phyloP scores from a whole-genome alignment of 2,113 vertebrate species.

The Pterocles orientalis region DNA sequence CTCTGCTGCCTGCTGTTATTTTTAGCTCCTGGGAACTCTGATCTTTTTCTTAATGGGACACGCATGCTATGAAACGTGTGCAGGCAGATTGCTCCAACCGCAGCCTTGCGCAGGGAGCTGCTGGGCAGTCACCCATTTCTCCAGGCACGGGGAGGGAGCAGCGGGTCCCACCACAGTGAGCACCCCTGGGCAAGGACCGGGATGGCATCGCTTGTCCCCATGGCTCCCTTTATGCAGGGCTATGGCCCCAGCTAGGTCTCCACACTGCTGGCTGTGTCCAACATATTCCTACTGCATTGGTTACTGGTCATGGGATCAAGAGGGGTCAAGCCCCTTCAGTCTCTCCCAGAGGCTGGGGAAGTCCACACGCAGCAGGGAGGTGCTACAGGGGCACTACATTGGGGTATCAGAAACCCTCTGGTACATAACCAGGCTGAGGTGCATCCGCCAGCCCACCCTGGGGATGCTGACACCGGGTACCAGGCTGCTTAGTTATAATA shows the following conservation, averaged over 20 bases:
- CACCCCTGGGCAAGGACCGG: not conserved
- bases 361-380: fast-evolving
- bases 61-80: not conserved
- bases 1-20: slow-evolving; percentile 20
- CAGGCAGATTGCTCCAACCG: not conserved
- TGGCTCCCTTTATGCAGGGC: fast-evolving
- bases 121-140: fast-evolving
- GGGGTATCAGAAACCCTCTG: not conserved
- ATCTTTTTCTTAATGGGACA: slow-evolving; percentile 48
- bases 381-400: not conserved
- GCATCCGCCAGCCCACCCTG: not conserved
- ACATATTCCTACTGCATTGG: fast-evolving
- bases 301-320: fast-evolving
- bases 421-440: not conserved
- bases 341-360: not conserved
- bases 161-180: fast-evolving
- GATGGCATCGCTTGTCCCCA: fast-evolving
- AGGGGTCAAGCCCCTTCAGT: fast-evolving
- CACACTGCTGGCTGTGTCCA: fast-evolving
- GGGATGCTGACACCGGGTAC: not conserved
- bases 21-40: slow-evolving; percentile 41
- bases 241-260: not conserved
- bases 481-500: not conserved
- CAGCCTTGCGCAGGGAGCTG: fast-evolving
- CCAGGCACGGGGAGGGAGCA: not conserved